phyloP scores from a whole-genome alignment of 2,113 vertebrate genomes.

The Corvus hawaiiensis region DNA sequence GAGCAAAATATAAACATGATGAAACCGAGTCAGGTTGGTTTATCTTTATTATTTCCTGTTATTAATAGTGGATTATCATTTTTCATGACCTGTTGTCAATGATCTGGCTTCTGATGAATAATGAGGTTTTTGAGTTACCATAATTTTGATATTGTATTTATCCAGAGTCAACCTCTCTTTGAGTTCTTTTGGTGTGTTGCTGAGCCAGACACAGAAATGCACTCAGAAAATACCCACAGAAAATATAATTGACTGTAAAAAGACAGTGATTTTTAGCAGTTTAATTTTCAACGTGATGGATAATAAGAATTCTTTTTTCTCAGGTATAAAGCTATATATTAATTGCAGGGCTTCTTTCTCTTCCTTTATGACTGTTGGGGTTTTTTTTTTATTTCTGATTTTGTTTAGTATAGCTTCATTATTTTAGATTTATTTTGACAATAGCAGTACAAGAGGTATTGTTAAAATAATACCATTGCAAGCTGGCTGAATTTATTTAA shows the following conservation, averaged over 20 bases:
- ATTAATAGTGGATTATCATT: neutral
- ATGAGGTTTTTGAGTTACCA: neutral
- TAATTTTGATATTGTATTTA: accelerated
- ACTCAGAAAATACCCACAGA: neutral
- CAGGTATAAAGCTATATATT: neutral
- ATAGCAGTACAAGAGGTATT: neutral
- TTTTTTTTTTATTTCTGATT: neutral
- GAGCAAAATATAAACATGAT: neutral
- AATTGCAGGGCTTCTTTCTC: neutral
- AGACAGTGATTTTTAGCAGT: neutral
- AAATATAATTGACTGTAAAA: neutral
- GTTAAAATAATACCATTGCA: neutral
- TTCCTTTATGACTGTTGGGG: neutral
- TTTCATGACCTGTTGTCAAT: neutral
- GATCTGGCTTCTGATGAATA: neutral
- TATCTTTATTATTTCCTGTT: neutral
- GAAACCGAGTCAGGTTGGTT: neutral
- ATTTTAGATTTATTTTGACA: neutral
- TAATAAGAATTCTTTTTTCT: neutral
- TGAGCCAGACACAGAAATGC: neutral
- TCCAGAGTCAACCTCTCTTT: neutral
- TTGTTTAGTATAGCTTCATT: neutral
- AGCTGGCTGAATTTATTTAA: neutral
- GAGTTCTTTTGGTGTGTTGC: neutral
- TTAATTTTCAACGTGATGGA: neutral